These are phyloP conservation scores for Agrotis ipsilon DNA, from an alignment of 2,888 invertebrate genomes.

Conservation along the genomic window DNA sequence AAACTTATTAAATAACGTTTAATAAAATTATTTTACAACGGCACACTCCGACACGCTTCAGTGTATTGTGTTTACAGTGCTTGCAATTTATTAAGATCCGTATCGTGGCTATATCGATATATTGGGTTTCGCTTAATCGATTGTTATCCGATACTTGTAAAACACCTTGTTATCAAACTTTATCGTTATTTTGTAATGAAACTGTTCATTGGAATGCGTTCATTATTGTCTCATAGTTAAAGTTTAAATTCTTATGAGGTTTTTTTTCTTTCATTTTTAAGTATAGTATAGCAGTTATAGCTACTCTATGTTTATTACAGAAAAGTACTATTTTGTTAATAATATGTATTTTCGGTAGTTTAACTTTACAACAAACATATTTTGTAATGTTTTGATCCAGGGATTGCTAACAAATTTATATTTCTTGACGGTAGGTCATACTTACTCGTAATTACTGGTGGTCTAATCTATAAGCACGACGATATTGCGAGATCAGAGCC, in stretches of 20 bases:
- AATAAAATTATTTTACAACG: not conserved
- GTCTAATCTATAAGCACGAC: no score
- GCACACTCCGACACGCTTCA: conserved; percentile 1
- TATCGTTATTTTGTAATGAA: conserved; percentile 51
- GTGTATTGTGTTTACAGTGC: conserved; percentile 58
- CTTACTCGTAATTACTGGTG: not conserved
- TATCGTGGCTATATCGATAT: conserved; percentile 66
- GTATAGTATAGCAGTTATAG: not conserved
- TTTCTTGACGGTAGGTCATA: conserved; percentile 12
- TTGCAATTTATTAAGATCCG: conserved; percentile 62
- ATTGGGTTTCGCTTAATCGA: conserved; percentile 68
- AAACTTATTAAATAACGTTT: no score
- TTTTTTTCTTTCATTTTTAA: no score
- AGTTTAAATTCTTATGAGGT: not conserved
- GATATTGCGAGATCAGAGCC: no score
- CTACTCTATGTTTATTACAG: not conserved
- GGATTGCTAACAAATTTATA: conserved; percentile 10
- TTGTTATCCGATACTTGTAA: conserved; percentile 72
- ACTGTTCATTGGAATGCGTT: not conserved
- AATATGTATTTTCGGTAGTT: not conserved
- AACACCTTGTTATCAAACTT: conserved; percentile 65
- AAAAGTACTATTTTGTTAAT: conserved; percentile 3
- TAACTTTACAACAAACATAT: conserved; percentile 1
- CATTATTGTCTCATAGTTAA: not conserved
- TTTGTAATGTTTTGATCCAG: conserved; percentile 40